These are phyloP conservation scores for Epinephelus awoara DNA, from an alignment of 2,797 vertebrate species.

Conservation along the genomic window DNA sequence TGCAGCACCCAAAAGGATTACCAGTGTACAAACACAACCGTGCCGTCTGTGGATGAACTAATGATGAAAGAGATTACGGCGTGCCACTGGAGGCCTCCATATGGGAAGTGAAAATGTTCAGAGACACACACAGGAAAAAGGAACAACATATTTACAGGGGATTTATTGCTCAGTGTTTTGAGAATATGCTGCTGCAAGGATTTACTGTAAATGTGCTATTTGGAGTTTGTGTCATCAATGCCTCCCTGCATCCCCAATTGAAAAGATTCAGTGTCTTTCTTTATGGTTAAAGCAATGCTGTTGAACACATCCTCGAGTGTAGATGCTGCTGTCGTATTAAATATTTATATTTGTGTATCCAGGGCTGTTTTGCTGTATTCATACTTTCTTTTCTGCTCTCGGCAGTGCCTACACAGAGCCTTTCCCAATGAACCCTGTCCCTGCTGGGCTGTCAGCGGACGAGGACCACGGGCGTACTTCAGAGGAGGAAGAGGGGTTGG, in stretches of 20 bases:
- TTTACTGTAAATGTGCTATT: constrained; percentile 25
- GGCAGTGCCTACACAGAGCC: constrained; percentile 95
- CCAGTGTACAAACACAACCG: constrained; percentile 32
- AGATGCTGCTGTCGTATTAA: neutral
- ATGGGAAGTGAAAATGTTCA: constrained; percentile 55
- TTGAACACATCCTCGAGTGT: neutral
- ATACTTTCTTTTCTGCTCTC: constrained; percentile 12
- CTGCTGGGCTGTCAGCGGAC: constrained; percentile 85
- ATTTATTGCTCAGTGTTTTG: constrained; percentile 48
- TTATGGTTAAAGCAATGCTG: constrained; percentile 1
- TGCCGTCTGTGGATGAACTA: constrained; percentile 56
- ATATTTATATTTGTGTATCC: constrained; percentile 28
- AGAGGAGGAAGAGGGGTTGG: constrained; percentile 90
- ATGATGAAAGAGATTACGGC: constrained; percentile 67
- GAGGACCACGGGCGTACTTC: constrained; percentile 95
- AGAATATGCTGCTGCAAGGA: constrained; percentile 25
- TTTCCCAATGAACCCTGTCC: constrained; percentile 89
- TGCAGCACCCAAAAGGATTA: constrained; percentile 68
- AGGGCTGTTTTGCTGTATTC: constrained; percentile 14
- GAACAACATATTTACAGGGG: constrained; percentile 40
- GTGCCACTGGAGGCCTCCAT: constrained; percentile 48
- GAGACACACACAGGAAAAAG: constrained; percentile 65
- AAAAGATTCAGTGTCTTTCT: neutral
- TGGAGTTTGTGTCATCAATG: constrained; percentile 14
- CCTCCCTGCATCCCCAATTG: constrained; percentile 8